Base-by-base conservation (phyloP, 2,113 vertebrate species). In the Cercopithecus mona region DNA sequence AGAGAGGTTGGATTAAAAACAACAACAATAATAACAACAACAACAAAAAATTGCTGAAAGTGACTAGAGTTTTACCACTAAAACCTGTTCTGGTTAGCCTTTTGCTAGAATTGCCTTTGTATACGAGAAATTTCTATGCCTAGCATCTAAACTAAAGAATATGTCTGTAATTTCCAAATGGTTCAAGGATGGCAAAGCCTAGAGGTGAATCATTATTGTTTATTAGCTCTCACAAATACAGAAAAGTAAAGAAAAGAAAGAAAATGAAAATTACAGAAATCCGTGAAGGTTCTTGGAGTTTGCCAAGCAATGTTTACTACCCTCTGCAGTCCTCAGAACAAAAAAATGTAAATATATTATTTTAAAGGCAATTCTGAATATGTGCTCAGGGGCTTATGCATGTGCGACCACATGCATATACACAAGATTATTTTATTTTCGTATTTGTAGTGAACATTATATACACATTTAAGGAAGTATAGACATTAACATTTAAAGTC, bases 241-340 rank as follows among this genome's bases (percentile, higher is more conserved):
- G 52, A 79, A 84, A 57, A 78, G 32, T 8, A 52, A 48, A 93
- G 38, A 45, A 80, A 59, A 93, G 12, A 1, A 40, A 88, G n/a
- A 89, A 52, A 89, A 27, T 59, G 9, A 2, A 79, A 11, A 23
- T 73, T 13, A 64, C 25, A 4, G 2, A 85, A 81, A 84, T 35
- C 6, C 10, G 32, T 5, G 3, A 35, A 20, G 1, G 0, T 17
- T 78, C 11, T 59, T 32, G 25, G 0, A 64, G 18, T 40, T 84
- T 25, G 7, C 3, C 35, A 35, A 16, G 27, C 23, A 23, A 1
- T 48, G 61, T 48, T 13, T 25, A 80, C 6, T 25, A 18, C 9
- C 27, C 18, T 80, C 17, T 81, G 2, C 0, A 3, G 1, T 75
- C 30, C 25, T 68, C 27, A 52, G 16, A 38, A 27, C 10, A 50